Base-by-base conservation (phyloP, 2,797 vertebrate genomes). In the Ptychobarbus kaznakovi region DNA sequence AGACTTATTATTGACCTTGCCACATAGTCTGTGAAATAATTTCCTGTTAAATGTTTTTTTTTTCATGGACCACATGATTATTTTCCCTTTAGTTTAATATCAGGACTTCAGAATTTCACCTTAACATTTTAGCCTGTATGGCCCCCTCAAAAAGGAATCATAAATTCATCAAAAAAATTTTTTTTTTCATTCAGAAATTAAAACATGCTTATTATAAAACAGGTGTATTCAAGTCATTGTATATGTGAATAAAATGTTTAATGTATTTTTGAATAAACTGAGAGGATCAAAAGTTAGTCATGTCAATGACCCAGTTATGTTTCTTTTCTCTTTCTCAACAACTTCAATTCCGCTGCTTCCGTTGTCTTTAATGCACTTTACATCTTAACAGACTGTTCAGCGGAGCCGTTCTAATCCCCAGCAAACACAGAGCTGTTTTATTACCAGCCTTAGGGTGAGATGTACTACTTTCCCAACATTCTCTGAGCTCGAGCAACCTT, bases 361-460 rank as follows among this genome's bases (percentile, higher is more conserved):
- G 13, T 80, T 63, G 77, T 91, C 90, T 90, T 91, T 91, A 88
- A 90, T 88, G 91, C 91, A 91, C 89, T 92, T 91, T 86, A 44
- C 89, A 91, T 92, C 91, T 93, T 93, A 94, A 94, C 92, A 93
- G 93, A 94, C 92, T 89, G 94, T 91, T 92, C 91, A 81, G 88
- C 91, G 92, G 91, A 93, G 94, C 92, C 85, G 81, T 79, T 88
- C 90, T 95, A 95, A 95, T 95, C 94, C 94, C 81, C 87, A 84
- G 89, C 91, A 90, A 91, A 91, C 87, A 83, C 87, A 90, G 87
- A 89, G 78, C 89, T 91, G 90, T 93, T 94, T 94, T 95, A 94
- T 94, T 92, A 93, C 89, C 88, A 93, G 93, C 91, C 56, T 94
- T 93, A 94, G 93, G 94, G 93, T 81, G 89, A 88, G 90, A 92